These are phyloP conservation scores for Aegotheles bennettii DNA, from an alignment of 2,113 vertebrate species.

Conservation along the genomic window DNA sequence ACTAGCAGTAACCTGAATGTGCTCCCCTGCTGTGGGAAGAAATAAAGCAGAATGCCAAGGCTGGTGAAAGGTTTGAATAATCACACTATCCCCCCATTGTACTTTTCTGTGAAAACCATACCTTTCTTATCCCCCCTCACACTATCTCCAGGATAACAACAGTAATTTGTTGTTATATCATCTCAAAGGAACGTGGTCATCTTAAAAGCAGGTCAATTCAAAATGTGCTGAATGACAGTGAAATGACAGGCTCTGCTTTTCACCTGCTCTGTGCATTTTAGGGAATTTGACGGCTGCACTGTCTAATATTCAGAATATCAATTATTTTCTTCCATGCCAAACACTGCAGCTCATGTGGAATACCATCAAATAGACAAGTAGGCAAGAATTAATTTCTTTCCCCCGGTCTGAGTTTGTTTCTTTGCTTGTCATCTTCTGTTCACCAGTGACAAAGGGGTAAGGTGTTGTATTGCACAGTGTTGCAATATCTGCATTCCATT, in stretches of 20 bases:
- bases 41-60: not conserved
- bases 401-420: not conserved
- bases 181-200: not conserved
- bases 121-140: not conserved
- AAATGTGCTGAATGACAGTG: not conserved
- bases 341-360: fast-evolving
- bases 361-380: not conserved
- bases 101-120: not conserved
- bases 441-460: not conserved
- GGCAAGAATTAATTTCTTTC: not conserved
- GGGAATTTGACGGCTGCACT: not conserved
- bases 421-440: not conserved
- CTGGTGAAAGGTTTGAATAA: not conserved
- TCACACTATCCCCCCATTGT: fast-evolving
- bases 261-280: fast-evolving
- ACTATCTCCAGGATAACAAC: not conserved
- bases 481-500: not conserved
- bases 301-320: not conserved
- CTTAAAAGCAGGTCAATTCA: not conserved
- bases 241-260: not conserved
- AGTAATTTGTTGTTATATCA: fast-evolving
- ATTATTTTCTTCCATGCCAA: not conserved
- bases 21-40: not conserved
- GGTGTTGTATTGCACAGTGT: not conserved
- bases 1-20: no score